phyloP scores from a whole-genome alignment of 30 jellyfish, hydroid and myxozoan species.

The Turritopsis rubra region DNA sequence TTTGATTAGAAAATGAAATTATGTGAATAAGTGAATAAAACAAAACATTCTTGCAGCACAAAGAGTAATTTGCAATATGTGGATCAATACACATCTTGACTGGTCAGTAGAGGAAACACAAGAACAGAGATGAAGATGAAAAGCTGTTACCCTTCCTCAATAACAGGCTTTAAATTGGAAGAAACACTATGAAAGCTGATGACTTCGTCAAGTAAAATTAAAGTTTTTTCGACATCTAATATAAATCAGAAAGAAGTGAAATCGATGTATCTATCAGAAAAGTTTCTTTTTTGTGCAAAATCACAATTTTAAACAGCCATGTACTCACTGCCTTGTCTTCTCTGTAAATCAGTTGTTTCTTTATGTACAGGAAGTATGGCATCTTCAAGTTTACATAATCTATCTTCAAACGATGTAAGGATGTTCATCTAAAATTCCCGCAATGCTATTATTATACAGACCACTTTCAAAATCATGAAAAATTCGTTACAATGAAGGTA shows the following conservation, averaged over 20 bases:
- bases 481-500: too few relatives aligned
- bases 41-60: too few relatives aligned
- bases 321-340: constrained; percentile 81
- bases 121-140: background rate
- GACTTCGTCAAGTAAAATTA: constrained; percentile 72
- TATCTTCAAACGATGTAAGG: constrained; percentile 88
- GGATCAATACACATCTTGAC: too few relatives aligned
- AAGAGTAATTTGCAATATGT: background rate
- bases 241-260: too few relatives aligned
- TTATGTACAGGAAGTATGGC: constrained; percentile 89
- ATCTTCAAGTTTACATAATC: constrained; percentile 89
- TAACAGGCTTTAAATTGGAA: constrained; percentile 46
- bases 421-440: constrained; percentile 65
- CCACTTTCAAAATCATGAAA: too few relatives aligned
- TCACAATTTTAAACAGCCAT: background rate
- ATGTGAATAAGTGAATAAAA: too few relatives aligned
- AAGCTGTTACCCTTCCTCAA: constrained; percentile 88
- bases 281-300: too few relatives aligned
- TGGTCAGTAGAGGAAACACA: too few relatives aligned
- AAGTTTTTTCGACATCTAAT: constrained; percentile 68
- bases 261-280: background rate
- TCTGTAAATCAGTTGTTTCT: constrained; percentile 91
- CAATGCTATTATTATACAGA: too few relatives aligned
- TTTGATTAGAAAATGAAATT: too few relatives aligned
- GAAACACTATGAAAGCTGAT: constrained; percentile 73